Evolutionary conservation across 2,888 invertebrate species (phyloP).

Genomic region (Lacanobia wlatinum): DNA sequence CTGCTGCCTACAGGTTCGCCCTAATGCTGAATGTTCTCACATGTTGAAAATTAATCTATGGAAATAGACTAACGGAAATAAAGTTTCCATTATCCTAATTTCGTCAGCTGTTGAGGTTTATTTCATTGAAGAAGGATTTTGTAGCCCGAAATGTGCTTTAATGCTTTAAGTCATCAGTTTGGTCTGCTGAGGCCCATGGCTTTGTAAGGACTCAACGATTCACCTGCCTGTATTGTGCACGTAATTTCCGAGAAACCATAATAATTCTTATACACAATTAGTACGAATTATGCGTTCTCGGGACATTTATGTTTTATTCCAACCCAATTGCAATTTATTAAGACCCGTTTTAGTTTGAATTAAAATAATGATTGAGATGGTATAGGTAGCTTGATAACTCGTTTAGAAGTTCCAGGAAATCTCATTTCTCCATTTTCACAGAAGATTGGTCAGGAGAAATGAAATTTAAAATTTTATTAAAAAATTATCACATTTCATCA

Average conservation of each 20-base stretch:
- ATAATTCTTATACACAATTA: slow-evolving; percentile 22
- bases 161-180: not conserved
- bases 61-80: too few relatives aligned
- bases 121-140: too few relatives aligned
- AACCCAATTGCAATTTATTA: slow-evolving; percentile 2
- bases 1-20: too few relatives aligned
- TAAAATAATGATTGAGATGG: slow-evolving; percentile 11
- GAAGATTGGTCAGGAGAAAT: not conserved
- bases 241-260: slow-evolving; percentile 8
- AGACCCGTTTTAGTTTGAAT: slow-evolving; percentile 9
- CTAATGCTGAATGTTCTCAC: too few relatives aligned
- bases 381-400: not conserved
- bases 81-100: too few relatives aligned
- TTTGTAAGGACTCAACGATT: not conserved
- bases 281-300: slow-evolving; percentile 1
- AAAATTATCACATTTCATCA: not conserved
- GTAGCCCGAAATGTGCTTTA: too few relatives aligned
- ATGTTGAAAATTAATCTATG: too few relatives aligned
- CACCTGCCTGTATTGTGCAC: not conserved
- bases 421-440: not conserved
- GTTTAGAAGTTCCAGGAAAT: not conserved
- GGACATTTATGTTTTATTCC: slow-evolving; percentile 15
- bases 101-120: too few relatives aligned
- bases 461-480: not conserved
- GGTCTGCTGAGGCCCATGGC: not conserved